Percentiles rank a stretch among this genome's conserved stretches.
Evolutionary conservation across 2,113 vertebrate species (phyloP).

Genomic region (Illadopsis cleaveri): DNA sequence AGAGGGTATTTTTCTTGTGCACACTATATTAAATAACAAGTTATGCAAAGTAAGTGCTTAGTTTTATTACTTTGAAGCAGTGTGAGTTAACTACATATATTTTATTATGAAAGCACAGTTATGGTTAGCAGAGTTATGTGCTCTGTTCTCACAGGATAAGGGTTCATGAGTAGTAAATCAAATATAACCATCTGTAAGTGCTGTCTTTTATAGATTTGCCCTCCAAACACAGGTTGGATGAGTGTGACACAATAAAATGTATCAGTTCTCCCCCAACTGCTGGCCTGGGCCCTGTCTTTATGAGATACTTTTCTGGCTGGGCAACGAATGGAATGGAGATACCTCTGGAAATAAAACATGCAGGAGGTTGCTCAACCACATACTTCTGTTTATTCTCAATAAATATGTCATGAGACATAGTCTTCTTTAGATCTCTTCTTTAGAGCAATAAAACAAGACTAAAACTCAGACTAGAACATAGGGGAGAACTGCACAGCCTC

Average conservation of each 20-base stretch:
- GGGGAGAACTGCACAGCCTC: neutral
- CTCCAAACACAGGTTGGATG: neutral
- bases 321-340: neutral
- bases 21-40: neutral
- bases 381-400: neutral
- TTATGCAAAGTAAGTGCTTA: neutral
- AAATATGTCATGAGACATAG: neutral
- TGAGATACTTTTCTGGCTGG: neutral
- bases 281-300: neutral
- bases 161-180: neutral
- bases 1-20: neutral
- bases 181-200: neutral
- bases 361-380: neutral
- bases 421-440: neutral
- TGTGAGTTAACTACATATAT: neutral
- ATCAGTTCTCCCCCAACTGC: neutral
- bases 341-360: neutral
- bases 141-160: neutral
- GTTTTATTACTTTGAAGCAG: neutral
- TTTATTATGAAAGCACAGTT: neutral
- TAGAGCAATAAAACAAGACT: neutral
- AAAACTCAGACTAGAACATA: neutral
- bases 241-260: neutral
- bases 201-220: neutral
- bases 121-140: neutral